Evolutionary conservation across 2,888 invertebrate species (phyloP), one percentile per base, ranked within the genome.

Genomic region (Frankliniella fusca): DNA sequence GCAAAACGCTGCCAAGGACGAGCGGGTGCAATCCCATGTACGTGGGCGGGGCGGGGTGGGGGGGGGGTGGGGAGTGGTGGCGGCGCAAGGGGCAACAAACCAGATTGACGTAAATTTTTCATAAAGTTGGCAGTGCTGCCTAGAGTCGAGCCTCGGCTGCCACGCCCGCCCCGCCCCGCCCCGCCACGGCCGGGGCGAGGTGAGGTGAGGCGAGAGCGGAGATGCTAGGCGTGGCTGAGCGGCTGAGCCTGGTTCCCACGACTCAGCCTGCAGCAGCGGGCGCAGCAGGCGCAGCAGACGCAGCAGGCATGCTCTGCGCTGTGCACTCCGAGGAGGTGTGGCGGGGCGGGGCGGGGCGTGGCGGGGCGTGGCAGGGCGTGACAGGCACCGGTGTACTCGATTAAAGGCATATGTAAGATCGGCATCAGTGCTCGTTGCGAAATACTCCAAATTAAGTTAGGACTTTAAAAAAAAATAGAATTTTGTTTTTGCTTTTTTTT

Each of bases 271-370:
- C 54, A 15, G 18, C 54, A 18, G 54, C 54, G 11, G 54, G 54
- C 11, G 15, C n/a, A 65, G n/a, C n/a, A n/a, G n/a, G n/a, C n/a
- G n/a, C n/a, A n/a, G n/a, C n/a, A n/a, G n/a, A n/a, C n/a, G n/a
- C n/a, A n/a, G n/a, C n/a, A 65, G 65, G 65, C 65, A 54, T 54
- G 12, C 54, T 54, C 54, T 54, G 12, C 54, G 3, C 54, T 54
- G 54, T 18, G 54, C 54, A 9, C 54, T 54, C 54, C 61, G 70
- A 7, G 70, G 70, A 76, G 70, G 70, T 76, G 70, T 76, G 70
- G 23, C 70, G 27, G 27, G 70, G 27, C 27, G 70, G 0, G 70
- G 70, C 70, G 5, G 5, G 23, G 70, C 23, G 23, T 9, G 70
- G 23, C 70, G 8, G 11, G 23, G n/a, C 27, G 70, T 9, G 70